Base-by-base conservation (phyloP, 2,113 vertebrate species). In the Ceyx melanurus region DNA sequence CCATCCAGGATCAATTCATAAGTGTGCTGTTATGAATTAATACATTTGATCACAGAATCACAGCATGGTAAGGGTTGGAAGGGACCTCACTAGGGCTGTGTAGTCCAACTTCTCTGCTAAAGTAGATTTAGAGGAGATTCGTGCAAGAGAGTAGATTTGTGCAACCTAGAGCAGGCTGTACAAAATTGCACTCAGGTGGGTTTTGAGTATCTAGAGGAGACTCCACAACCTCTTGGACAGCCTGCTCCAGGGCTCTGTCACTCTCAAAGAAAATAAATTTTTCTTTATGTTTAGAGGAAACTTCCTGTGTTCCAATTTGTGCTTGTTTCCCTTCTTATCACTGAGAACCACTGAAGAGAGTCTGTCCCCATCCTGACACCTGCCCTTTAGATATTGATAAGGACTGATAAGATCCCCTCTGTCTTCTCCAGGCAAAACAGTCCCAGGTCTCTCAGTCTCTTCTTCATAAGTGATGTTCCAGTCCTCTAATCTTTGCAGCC, bases 1-100 rank as follows among this genome's bases (percentile, higher is more conserved):
- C 17, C 33, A 54, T 13, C 6, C 57, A 75, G 56, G 46, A 23
- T 19, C 7, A 43, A 74, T 31, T 37, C 33, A 31, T 10, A 77
- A 77, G 15, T 14, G 37, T 3, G 9, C 18, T 0, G 0, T 66
- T 37, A 70, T 3, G 7, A 89, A 54, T 35, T 1, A 71, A 74
- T 13, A 31, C 5, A 15, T 67, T 78, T 82, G 8, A 74, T 17
- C 53, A 21, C 54, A 56, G 28, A 56, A 31, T 29, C 51, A 29
- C 51, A 54, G 13, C 15, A 54, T n/a, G 28, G 29, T 56, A 13
- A 29, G 29, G 29, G 29, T 56, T n/a, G 54, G 17, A 56, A n/a
- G 29, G 54, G 29, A 56, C 29, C 17, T 56, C 37, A 37, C 18
- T 56, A 31, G 29, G 29, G 16, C 11, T 56, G n/a, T 20, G 6